Conservation (phyloP, 1,140 invertebrate species). For the Patella vulgata region DNA sequence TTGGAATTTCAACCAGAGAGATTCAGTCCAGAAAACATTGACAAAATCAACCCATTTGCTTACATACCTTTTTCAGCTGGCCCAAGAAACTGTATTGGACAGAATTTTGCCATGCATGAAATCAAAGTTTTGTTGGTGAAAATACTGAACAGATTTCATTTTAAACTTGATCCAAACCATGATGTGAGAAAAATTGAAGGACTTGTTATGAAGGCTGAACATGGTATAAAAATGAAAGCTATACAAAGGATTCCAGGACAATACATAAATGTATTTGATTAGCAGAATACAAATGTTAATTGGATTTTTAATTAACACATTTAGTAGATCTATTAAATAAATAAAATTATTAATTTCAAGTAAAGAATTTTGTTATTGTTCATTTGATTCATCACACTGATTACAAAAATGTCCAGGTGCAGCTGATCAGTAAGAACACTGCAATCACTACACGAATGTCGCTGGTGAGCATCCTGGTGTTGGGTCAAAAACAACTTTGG, state of each 20-base stretch:
- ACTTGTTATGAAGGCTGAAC: conserved; percentile 23
- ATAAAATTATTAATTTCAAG: too few species aligned
- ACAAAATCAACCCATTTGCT: conserved; percentile 48
- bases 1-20: conserved; percentile 38
- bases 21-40: conserved; percentile 49
- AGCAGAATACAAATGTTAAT: too few species aligned
- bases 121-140: conserved; percentile 45
- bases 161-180: conserved; percentile 24
- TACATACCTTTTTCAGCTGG: conserved; percentile 58
- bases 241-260: conserved; percentile 13
- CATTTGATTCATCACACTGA: too few species aligned
- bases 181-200: conserved; percentile 20
- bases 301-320: too few species aligned
- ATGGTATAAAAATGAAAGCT: conserved; percentile 36
- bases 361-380: too few species aligned
- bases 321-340: too few species aligned
- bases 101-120: conserved; percentile 59
- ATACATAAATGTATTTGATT: too few species aligned
- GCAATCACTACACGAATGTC: too few species aligned
- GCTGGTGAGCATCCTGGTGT: too few species aligned
- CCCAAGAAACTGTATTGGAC: conserved; percentile 59
- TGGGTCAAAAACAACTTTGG: too few species aligned
- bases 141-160: conserved; percentile 47
- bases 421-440: too few species aligned
- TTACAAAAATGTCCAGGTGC: too few species aligned